Base-by-base conservation (phyloP, 2,113 vertebrate species). In the Bujurquina vittata region DNA sequence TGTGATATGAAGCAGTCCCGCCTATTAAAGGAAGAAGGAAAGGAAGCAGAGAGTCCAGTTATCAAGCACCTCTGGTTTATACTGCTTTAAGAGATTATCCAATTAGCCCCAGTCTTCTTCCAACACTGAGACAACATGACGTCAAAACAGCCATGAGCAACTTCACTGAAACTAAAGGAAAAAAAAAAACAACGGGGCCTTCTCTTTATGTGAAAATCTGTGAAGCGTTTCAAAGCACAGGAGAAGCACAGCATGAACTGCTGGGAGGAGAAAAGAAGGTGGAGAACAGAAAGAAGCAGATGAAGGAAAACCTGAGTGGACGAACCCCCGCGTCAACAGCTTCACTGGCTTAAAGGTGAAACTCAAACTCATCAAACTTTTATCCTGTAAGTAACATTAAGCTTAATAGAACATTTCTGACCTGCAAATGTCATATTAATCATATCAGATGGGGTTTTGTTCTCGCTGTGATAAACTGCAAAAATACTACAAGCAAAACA, bases 241-340 rank as follows among this genome's bases (percentile, higher is more conserved):
- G 55, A 81, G 85, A 94, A 91, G 89, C 89, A 94, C 88, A 89
- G 81, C 86, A 93, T 93, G 91, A 89, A 89, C 91, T 79, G 90
- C 89, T 90, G 84, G 80, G 57, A n/a, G 62, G 26, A 56, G 69
- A 79, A 80, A 55, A 86, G 85, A 52, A 88, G 82, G 87, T 90
- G 91, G 80, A 55, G 26, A 91, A 95, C 92, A 91, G 75, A 94
- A 95, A 95, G 89, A 95, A 95, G 93, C 94, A 94, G 92, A 95
- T 95, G 94, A 88, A 35, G 80, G 85, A 90, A 84, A 79, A 87
- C 12, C 57, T 80, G 76, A 82, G 76, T 81, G 85, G 69, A 69
- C 31, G 12, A 33, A 72, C n/a, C 26, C 22, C 59, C 37, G 78
- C 22, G 17, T 73, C 52, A 60, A 80, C 7, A 69, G 4, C 11